Percentiles rank a stretch among this genome's conserved stretches.
phyloP scores from a whole-genome alignment of 2,888 invertebrate genomes.

The Mythimna vitellina region DNA sequence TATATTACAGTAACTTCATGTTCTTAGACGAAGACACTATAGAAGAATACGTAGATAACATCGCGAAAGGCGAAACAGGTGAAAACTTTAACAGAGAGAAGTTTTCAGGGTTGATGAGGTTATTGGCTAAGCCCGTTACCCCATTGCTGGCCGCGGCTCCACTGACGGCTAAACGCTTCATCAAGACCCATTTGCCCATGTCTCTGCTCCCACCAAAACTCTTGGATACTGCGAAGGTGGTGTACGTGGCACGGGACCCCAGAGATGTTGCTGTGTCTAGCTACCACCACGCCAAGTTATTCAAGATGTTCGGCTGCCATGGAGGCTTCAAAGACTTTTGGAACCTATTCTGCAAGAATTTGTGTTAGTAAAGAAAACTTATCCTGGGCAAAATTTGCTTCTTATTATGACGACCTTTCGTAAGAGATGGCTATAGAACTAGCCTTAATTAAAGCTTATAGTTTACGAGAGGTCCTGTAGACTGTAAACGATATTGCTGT shows the following conservation, averaged over 20 bases:
- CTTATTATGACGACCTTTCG: neutral
- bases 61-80: neutral
- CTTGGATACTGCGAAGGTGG: conserved; percentile 87
- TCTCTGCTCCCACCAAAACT: conserved; percentile 91
- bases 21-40: conserved; percentile 3
- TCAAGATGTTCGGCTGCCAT: conserved; percentile 88
- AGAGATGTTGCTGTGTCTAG: conserved; percentile 95
- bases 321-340: conserved; percentile 91
- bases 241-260: conserved; percentile 95
- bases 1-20: conserved; percentile 37
- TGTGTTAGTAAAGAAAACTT: conserved; percentile 85
- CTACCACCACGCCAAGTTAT: conserved; percentile 91
- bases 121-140: conserved; percentile 22
- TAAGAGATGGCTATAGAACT: neutral
- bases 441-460: neutral
- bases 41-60: conserved; percentile 1
- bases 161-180: conserved; percentile 85
- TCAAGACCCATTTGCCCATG: conserved; percentile 93
- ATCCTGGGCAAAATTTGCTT: neutral
- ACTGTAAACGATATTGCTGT: neutral
- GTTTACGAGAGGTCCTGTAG: neutral
- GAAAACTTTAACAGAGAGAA: conserved; percentile 26
- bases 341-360: conserved; percentile 90
- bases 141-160: conserved; percentile 55
- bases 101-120: neutral